phyloP scores from a whole-genome alignment of 2,888 invertebrate genomes.

The Hypolimnas misippus region DNA sequence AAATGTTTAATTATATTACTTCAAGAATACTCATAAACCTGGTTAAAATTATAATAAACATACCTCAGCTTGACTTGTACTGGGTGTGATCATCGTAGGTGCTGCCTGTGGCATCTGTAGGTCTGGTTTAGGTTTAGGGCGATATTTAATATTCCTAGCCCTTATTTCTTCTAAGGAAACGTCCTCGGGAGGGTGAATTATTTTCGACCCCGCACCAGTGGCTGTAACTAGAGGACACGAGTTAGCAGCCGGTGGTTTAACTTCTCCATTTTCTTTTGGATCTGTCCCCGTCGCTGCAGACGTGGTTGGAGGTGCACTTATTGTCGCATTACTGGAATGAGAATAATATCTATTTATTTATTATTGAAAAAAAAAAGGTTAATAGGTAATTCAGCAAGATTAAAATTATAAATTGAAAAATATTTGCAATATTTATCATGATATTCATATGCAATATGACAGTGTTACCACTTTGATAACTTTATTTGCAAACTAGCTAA shows the following conservation, averaged over 20 bases:
- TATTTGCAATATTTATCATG: no score
- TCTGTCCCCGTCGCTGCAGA: conserved; percentile 59
- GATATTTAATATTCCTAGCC: conserved; percentile 88
- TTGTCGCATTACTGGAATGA: conserved; percentile 86
- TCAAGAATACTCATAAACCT: no score
- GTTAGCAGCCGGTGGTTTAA: conserved; percentile 69
- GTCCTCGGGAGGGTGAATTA: conserved; percentile 97
- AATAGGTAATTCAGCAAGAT: no score
- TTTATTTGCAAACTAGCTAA: no score
- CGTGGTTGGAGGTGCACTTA: conserved; percentile 89
- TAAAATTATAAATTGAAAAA: no score
- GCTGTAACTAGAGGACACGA: conserved; percentile 86
- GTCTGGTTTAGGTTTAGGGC: conserved; percentile 66
- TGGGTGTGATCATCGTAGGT: conserved; percentile 58
- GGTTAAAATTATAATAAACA: conserved; percentile 38
- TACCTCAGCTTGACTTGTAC: conserved; percentile 78
- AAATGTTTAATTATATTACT: no score
- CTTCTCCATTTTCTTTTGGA: conserved; percentile 73
- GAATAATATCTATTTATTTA: no score
- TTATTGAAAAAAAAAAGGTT: no score
- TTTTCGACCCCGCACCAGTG: conserved; percentile 93
- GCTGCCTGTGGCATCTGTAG: conserved; percentile 50
- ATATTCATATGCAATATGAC: no score
- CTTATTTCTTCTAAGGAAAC: conserved; percentile 94
- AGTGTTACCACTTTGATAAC: no score